Percentiles rank a stretch among this genome's conserved stretches.
These are phyloP conservation scores for Lichenostomus cassidix DNA, from an alignment of 2,113 vertebrate species.

Conservation along the genomic window DNA sequence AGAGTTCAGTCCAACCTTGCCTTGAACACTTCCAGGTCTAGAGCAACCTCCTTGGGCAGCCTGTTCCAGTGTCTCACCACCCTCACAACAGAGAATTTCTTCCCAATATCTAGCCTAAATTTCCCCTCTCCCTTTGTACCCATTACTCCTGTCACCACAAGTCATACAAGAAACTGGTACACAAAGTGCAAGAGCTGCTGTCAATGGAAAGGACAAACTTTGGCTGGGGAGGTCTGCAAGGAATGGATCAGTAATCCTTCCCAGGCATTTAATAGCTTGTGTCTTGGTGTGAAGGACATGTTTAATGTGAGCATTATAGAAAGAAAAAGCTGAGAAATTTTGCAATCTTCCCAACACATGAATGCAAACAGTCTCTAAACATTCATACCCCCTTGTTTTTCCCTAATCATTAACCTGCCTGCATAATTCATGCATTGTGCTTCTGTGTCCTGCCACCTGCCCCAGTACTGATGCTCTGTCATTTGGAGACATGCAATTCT, in stretches of 20 bases:
- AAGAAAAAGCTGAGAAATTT: accelerated
- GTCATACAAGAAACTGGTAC: no score
- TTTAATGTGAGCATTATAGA: accelerated
- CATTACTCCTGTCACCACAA: not conserved
- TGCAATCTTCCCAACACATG: not conserved
- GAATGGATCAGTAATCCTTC: not conserved
- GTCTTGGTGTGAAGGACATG: not conserved
- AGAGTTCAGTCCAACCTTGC: not conserved
- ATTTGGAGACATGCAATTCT: not conserved
- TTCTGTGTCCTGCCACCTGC: not conserved
- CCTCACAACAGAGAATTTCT: not conserved
- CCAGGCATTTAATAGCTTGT: not conserved
- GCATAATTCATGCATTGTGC: accelerated
- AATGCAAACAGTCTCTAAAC: not conserved
- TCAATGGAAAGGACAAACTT: not conserved
- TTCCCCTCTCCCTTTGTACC: not conserved
- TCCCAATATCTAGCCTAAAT: not conserved
- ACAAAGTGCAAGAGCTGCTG: not conserved
- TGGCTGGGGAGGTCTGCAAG: not conserved
- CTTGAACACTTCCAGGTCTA: not conserved
- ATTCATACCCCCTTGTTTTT: not conserved
- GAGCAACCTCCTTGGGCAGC: not conserved
- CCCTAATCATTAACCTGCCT: not conserved
- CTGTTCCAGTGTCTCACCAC: not conserved
- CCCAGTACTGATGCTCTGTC: accelerated